A percentile compares a stretch with the other conserved stretches of the same genome.
Conservation (phyloP, 2,797 vertebrate genomes). For the Ptychadena robeensis region DNA sequence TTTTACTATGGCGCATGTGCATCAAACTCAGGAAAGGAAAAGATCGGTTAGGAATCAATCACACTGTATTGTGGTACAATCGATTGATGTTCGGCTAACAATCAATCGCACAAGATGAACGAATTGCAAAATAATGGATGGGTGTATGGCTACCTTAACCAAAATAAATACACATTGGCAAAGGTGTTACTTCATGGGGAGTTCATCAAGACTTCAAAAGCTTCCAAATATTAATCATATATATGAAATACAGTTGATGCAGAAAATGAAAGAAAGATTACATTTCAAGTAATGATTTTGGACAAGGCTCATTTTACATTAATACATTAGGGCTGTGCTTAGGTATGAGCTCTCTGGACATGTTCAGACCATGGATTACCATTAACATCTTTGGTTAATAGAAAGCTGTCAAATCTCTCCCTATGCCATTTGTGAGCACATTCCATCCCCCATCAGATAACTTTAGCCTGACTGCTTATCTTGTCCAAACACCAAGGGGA, state of each 20-base stretch:
- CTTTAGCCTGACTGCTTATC: background rate
- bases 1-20: too few species aligned
- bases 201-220: background rate
- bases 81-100: too few species aligned
- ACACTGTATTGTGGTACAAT: too few species aligned
- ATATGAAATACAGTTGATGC: background rate
- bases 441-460: conserved; percentile 65
- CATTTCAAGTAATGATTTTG: background rate
- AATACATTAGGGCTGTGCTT: background rate
- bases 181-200: conserved; percentile 1
- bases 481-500: conserved; percentile 5
- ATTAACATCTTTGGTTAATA: conserved; percentile 8
- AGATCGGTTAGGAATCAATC: too few species aligned
- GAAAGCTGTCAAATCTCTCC: conserved; percentile 48
- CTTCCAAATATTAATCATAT: background rate
- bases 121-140: too few species aligned
- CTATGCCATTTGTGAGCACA: conserved; percentile 52
- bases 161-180: background rate
- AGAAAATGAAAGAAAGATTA: background rate
- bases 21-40: too few species aligned
- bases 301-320: background rate
- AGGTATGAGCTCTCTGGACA: background rate
- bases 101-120: too few species aligned
- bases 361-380: background rate
- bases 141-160: too few species aligned